Evolutionary conservation across 2,113 vertebrate species (phyloP).

Genomic region (Alosa alosa): DNA sequence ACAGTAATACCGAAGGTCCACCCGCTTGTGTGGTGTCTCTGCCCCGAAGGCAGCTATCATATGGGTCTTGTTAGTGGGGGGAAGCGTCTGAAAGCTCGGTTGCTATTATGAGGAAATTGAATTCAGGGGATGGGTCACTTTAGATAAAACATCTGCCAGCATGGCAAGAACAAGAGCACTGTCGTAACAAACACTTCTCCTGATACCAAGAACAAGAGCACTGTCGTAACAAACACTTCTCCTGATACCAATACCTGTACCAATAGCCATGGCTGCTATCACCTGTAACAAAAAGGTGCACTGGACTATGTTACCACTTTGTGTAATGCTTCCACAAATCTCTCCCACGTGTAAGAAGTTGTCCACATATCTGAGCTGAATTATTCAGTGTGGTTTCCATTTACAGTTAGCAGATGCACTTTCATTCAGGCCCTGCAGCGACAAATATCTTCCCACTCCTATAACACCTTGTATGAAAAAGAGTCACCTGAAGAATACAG

Average conservation of each 20-base stretch:
- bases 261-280: background rate
- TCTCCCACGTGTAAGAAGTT: background rate
- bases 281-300: background rate
- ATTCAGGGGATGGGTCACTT: conserved; percentile 45
- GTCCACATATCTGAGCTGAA: background rate
- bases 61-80: conserved; percentile 40
- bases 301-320: no score
- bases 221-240: background rate
- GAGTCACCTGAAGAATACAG: no score
- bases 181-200: background rate
- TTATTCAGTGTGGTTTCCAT: background rate
- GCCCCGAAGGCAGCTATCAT: conserved; percentile 42
- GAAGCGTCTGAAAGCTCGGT: conserved; percentile 19
- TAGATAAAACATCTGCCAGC: conserved; percentile 8
- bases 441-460: background rate
- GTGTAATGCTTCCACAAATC: background rate
- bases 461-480: no score
- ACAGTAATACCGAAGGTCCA: conserved; percentile 25
- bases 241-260: background rate
- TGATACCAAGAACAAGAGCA: background rate
- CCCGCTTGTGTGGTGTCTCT: conserved; percentile 21
- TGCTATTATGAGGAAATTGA: conserved; percentile 46
- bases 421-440: background rate
- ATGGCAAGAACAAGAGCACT: background rate
- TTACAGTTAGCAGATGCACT: background rate